Base-by-base conservation (phyloP, 2,888 invertebrate species). In the Dryadula phaetusa region DNA sequence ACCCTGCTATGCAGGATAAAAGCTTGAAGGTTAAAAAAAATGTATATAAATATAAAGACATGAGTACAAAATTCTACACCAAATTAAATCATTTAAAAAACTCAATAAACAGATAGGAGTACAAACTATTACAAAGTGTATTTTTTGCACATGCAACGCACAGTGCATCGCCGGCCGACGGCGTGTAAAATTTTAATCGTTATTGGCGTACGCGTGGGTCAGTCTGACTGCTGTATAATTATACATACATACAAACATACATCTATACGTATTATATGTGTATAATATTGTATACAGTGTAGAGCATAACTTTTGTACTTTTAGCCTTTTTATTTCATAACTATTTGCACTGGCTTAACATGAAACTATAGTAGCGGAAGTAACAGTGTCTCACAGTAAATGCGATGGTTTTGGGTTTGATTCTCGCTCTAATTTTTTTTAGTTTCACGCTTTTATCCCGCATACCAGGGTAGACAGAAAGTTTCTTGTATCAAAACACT, bases 101-200 rank as follows among this genome's bases (percentile, higher is more conserved):
- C 40, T 0, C 1, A 16, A 7, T 14, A 37, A 20, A 1, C 10
- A 56, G 37, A 22, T 20, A 20, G 8, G 6, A 22, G 0, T 20
- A 14, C 1, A 18, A n/a, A 12, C 6, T 53, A 34, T 34, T 54
- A 20, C 20, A 40, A 40, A 60, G 18, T 42, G 40, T 47, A 52
- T 65, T 49, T 65, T 49, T 42, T 20, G 58, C 47, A 60, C 49
- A 20, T 56, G 58, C 37, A 40, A 22, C 34, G 22, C 40, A 37
- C 37, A 44, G 54, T 44, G 44, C 42, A 40, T 47, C 60, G 42
- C 53, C 63, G 63, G 56, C 46, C 46, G 53, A 18, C 63, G 63
- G 62, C 40, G 67, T 70, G 62, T 75, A 67, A 70, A 75, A 73
- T 69, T 71, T 76, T 75, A 72, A 75, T 75, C 72, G 74, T 67